A percentile compares a stretch with the other conserved stretches of the same genome.
Evolutionary conservation across 2,888 invertebrate species (phyloP).

Genomic region (Ormia ochracea): DNA sequence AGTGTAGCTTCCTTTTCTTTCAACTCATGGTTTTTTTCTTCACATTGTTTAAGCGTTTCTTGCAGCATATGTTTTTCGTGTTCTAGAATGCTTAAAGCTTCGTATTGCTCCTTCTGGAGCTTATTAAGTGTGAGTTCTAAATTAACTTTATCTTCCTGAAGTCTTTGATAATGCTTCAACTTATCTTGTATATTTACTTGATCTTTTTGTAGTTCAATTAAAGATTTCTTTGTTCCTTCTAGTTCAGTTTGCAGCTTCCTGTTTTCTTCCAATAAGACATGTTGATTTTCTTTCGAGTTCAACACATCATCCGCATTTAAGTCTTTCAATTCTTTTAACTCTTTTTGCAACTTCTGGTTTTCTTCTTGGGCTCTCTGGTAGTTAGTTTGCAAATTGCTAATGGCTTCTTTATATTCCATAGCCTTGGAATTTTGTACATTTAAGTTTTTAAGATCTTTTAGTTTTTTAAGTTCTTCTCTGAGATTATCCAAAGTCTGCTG

Average conservation of each 20-base stretch:
- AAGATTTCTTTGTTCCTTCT: conserved; percentile 8
- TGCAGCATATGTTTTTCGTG: conserved; percentile 38
- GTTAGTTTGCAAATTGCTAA: neutral
- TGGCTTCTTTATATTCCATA: too few relatives aligned
- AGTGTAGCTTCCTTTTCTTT: conserved; percentile 56
- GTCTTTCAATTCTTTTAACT: neutral
- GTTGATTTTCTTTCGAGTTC: conserved; percentile 13
- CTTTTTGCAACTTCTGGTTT: conserved; percentile 12
- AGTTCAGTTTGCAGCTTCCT: conserved; percentile 7
- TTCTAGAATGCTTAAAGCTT: neutral
- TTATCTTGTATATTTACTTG: conserved; percentile 23
- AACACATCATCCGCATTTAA: neutral
- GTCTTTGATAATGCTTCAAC: conserved; percentile 15
- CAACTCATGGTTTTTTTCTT: conserved; percentile 44
- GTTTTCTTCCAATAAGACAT: neutral
- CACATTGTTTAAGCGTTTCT: conserved; percentile 45
- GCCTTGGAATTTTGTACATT: too few relatives aligned
- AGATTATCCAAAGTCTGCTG: neutral
- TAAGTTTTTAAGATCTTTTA: too few relatives aligned
- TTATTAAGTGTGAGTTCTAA: conserved; percentile 13
- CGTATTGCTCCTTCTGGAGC: conserved; percentile 11
- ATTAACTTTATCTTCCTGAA: conserved; percentile 40
- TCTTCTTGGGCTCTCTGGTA: conserved; percentile 10
- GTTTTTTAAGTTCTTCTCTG: neutral
- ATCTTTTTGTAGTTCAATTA: neutral